These are phyloP conservation scores for Clitarchus hookeri DNA, from an alignment of 2,888 invertebrate species.

Conservation along the genomic window DNA sequence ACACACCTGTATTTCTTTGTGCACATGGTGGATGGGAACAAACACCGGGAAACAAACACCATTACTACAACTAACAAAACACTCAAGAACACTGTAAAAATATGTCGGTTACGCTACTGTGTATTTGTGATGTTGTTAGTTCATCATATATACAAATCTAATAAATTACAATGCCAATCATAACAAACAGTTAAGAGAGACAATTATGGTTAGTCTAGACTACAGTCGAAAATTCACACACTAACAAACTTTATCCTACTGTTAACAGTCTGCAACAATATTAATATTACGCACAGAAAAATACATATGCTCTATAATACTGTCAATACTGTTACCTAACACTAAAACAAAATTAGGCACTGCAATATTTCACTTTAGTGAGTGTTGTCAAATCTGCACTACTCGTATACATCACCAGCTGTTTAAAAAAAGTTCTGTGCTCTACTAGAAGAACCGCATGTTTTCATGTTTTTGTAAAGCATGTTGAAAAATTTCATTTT, in stretches of 20 bases:
- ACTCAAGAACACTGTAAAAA: not conserved
- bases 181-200: not conserved
- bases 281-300: not conserved
- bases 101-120: not conserved
- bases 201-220: not conserved
- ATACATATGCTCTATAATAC: not conserved
- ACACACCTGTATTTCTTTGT: not conserved
- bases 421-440: not conserved
- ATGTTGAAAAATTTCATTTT: too few species aligned
- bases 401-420: not conserved
- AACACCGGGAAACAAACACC: not conserved
- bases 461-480: too few species aligned
- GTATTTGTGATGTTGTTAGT: not conserved
- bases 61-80: not conserved
- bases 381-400: not conserved
- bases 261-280: not conserved
- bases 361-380: not conserved
- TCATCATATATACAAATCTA: not conserved
- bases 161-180: not conserved
- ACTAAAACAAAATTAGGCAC: not conserved
- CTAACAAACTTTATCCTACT: not conserved
- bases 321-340: not conserved
- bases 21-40: not conserved
- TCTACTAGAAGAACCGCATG: too few species aligned
- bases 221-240: not conserved